Evolutionary conservation across 2,888 invertebrate genomes (phyloP), one percentile per base, ranked within the genome.

Genomic region (Troides aeacus): DNA sequence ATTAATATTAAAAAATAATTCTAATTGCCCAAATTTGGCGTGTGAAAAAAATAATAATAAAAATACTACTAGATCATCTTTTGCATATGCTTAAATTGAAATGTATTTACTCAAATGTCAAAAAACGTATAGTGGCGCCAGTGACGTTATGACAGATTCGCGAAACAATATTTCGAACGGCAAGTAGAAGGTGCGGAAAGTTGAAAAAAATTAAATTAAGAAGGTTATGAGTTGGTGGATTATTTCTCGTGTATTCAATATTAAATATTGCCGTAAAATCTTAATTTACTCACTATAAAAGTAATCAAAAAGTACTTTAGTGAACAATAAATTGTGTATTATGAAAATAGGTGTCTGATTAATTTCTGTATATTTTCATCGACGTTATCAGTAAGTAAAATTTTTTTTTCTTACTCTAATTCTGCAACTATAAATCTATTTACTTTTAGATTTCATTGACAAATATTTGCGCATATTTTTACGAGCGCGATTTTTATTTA

Each of bases 41-140:
- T 4, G 15, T 2, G 12, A 46, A 46, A 46, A 12, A 15, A 15
- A 15, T 15, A 15, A 12, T 15, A 46, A 46, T 15, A 15, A 12
- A 46, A 15, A 46, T 10, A 46, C 15, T 12, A 46, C 15, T 2
- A 46, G 15, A 15, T 4, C 12, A 15, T 10, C 15, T 15, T 12
- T 42, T 17, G 46, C 46, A 3, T 12, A 12, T 58, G 58, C 50
- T 36, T 58, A 36, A 53, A 63, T n/a, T 30, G 30, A 46, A 68
- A 63, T 39, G 53, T 24, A 46, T 64, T 30, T 12, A 18, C 12
- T 57, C 39, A 62, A 24, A 66, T 66, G 70, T 66, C 70, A 69
- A 36, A 39, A 39, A 50, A 75, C 72, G n/a, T 69, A 70, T 67
- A 66, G 66, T 68, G 53, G 71, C 64, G 70, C 66, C 70, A 60